These are phyloP conservation scores for Apogon hyalosoma DNA, from an alignment of 2,797 vertebrate species.

Conservation along the genomic window DNA sequence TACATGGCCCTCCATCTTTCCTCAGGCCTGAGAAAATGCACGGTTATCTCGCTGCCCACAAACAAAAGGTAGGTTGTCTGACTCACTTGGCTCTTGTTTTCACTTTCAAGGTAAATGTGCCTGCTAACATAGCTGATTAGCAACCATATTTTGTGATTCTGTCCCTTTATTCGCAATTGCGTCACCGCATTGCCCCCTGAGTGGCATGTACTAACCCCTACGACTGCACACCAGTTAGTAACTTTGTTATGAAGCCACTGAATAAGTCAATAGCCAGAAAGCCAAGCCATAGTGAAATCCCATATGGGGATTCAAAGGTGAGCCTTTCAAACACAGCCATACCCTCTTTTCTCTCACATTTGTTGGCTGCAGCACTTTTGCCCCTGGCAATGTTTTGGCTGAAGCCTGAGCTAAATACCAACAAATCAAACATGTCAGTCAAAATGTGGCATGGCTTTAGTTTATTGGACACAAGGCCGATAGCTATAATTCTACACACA, in stretches of 20 bases:
- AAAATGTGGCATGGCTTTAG: slow-evolving; percentile 3
- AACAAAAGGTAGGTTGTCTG: slow-evolving; percentile 83
- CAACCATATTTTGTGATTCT: not conserved
- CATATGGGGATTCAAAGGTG: not conserved
- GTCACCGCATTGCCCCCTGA: not conserved
- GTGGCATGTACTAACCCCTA: not conserved
- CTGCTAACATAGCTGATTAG: not conserved
- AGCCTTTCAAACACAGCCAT: slow-evolving; percentile 4
- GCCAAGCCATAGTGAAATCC: slow-evolving; percentile 2
- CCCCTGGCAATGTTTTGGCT: slow-evolving; percentile 35
- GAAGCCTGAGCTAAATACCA: slow-evolving; percentile 4
- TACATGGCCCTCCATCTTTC: slow-evolving; percentile 74
- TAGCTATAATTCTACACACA: not conserved
- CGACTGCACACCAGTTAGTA: slow-evolving; percentile 3
- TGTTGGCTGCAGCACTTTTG: slow-evolving; percentile 26
- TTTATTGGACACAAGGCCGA: slow-evolving; percentile 15
- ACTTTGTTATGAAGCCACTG: not conserved
- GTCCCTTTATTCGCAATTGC: not conserved
- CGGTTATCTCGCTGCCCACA: slow-evolving; percentile 86
- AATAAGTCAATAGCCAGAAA: not conserved
- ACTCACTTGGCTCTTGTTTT: not conserved
- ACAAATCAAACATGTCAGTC: slow-evolving; percentile 38
- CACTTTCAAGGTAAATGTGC: not conserved
- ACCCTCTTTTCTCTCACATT: not conserved
- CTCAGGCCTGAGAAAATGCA: slow-evolving; percentile 87